Base-by-base conservation (phyloP, 2,113 vertebrate species). In the Labrus mixtus region DNA sequence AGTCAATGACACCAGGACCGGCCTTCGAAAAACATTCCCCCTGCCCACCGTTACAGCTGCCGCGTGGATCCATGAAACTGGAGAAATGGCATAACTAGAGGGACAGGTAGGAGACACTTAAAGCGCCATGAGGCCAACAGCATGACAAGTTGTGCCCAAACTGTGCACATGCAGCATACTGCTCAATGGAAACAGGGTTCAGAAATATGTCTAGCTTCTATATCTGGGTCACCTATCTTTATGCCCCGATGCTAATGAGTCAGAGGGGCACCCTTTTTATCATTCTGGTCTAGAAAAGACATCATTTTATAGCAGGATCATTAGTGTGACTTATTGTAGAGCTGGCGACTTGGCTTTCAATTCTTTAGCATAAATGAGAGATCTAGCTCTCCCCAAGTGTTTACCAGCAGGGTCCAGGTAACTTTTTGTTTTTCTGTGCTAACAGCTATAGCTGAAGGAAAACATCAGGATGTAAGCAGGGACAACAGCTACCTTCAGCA, bases 211-310 rank as follows among this genome's bases (percentile, higher is more conserved):
- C 79, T 82, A 76, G 78, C 60, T 88, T 85, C 87, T 79, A 84
- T 89, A 94, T 94, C 90, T 95, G 89, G 93, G 93, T 93, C 91
- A 93, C 94, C 91, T 90, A 90, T 93, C 93, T 94, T 93, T 92
- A 89, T 55, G 73, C 82, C 84, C 84, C 82, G 46, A 84, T 90
- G 83, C 91, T 95, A 95, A 95, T 94, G 93, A 94, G 90, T 91
- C 82, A 86, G 79, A 89, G 90, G 87, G 82, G 83, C 82, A 86
- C 78, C 79, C 86, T 89, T 92, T 95, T 91, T 79, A 94, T 95
- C 93, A 94, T 83, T 76, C 88, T 37, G 79, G 87, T 87, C 88
- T 78, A 86, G 90, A 91, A 87, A 78, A 90, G 89, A 85, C 93
- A 90, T 92, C 93, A 90, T 93, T 94, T 94, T 92, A 94, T 92